Conservation (phyloP, 2,888 invertebrate species). For the Crossocerus cetratus region DNA sequence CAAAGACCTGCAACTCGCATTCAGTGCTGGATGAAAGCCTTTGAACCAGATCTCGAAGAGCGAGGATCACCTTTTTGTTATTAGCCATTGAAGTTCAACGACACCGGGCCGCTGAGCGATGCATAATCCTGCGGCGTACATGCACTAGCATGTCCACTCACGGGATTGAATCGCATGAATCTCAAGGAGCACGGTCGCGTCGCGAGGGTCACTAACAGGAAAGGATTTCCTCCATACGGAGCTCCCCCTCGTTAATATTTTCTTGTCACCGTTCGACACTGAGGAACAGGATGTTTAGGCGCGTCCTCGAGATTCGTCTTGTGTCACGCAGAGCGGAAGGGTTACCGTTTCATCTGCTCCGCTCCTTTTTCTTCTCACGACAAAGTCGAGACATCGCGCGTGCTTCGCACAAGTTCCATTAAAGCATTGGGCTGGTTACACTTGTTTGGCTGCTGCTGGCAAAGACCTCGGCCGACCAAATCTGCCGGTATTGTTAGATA, state of each 20-base stretch:
- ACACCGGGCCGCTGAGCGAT: conserved; percentile 39
- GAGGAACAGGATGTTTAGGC: conserved; percentile 8
- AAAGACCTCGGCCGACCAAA: not conserved
- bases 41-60: conserved; percentile 37
- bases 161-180: conserved; percentile 46
- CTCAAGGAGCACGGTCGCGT: conserved; percentile 61
- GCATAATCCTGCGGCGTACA: conserved; percentile 62
- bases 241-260: conserved; percentile 18
- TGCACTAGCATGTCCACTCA: conserved; percentile 63
- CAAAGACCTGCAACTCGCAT: conserved; percentile 56
- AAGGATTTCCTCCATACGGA: conserved; percentile 55
- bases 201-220: conserved; percentile 60
- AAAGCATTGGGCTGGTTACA: not conserved
- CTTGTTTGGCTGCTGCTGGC: not conserved
- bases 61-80: conserved; percentile 51
- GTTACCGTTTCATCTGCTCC: not conserved
- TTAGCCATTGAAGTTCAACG: conserved; percentile 57
- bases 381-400: not conserved
- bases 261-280: conserved; percentile 27
- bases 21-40: conserved; percentile 42
- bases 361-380: not conserved
- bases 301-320: not conserved
- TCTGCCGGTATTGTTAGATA: not conserved
- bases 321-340: not conserved
- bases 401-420: not conserved